Evolutionary conservation across 2,113 vertebrate species (phyloP), one percentile per base, ranked within the genome.

Genomic region (Gobius niger): DNA sequence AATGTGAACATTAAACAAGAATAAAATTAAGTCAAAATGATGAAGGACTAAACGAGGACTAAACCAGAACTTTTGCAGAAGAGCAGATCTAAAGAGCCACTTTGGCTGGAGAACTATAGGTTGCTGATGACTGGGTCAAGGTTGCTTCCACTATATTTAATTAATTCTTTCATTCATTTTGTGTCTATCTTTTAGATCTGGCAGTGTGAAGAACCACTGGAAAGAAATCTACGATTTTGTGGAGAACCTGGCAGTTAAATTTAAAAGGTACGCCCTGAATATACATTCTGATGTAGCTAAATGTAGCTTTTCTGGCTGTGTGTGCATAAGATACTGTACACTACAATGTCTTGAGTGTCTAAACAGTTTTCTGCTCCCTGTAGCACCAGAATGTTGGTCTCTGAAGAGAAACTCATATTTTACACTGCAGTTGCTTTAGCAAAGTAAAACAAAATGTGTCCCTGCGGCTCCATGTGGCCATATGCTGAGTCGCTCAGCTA

Each of bases 181-280:
- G 24, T 79, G 83, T 81, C 47, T 53, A 64, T 77, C 18, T 54
- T 59, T 51, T 80, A 99, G 97, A 82, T 98, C 96, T 52, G 95
- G 94, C 88, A 96, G 94, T 57, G 94, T 97, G 68, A 93, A 91
- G 67, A 83, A 95, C 80, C 94, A 96, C 83, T 98, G 96, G 96
- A 88, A 81, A 2, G 91, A 96, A 84, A 93, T 98, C 85, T 95
- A 94, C 73, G 82, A 90, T 19, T 95, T 97, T 88, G 94, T 95
- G 66, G 93, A 95, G 76, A 91, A 92, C 67, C 83, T 96, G 78
- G 94, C 96, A 0, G 92, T 94, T 80, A 96, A 95, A 78, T 95
- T 96, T 71, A 93, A 93, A 89, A 98, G 95, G 96, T 98, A 92
- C 90, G 73, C 16, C 47, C 19, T 2, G 40, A 9, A 6, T 61